Evolutionary conservation across 1,140 invertebrate species (phyloP).

Genomic region (Hycleus phaleratus): DNA sequence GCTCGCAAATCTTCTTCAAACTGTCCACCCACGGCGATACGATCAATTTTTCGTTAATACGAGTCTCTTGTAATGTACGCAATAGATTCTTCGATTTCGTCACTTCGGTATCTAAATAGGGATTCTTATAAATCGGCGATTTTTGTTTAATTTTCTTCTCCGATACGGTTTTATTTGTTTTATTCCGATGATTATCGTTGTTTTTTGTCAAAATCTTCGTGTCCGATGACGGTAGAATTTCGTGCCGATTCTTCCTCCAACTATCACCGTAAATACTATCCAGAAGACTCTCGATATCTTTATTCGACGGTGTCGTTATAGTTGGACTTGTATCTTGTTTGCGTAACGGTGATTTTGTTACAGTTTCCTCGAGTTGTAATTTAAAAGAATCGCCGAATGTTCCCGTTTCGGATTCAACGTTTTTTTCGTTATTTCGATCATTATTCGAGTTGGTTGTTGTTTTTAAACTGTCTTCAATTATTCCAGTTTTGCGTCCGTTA

Average conservation of each 20-base stretch:
- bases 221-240: slow-evolving; percentile 26
- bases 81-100: slow-evolving; percentile 20
- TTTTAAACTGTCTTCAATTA: slow-evolving; percentile 3
- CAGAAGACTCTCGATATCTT: slow-evolving; percentile 24
- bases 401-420: not conserved
- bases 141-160: not conserved
- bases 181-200: slow-evolving; percentile 1
- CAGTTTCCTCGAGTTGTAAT: slow-evolving; percentile 3
- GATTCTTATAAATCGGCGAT: slow-evolving; percentile 19
- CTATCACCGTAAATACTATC: slow-evolving; percentile 35
- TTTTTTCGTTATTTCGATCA: too few species aligned
- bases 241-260: slow-evolving; percentile 33
- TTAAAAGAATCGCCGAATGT: slow-evolving; percentile 3
- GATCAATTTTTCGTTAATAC: slow-evolving; percentile 13
- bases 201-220: slow-evolving; percentile 7
- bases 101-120: slow-evolving; percentile 20
- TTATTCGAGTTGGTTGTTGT: not conserved
- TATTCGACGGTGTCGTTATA: not conserved
- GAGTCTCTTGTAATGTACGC: slow-evolving; percentile 18
- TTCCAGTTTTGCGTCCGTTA: not conserved
- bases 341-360: slow-evolving; percentile 2
- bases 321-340: not conserved
- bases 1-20: slow-evolving; percentile 28
- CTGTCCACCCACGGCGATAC: slow-evolving; percentile 20
- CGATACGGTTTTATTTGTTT: not conserved